Evolutionary conservation across 92 coral and sea anemone species (phyloP).

Genomic region (Zoanthus solanderi): DNA sequence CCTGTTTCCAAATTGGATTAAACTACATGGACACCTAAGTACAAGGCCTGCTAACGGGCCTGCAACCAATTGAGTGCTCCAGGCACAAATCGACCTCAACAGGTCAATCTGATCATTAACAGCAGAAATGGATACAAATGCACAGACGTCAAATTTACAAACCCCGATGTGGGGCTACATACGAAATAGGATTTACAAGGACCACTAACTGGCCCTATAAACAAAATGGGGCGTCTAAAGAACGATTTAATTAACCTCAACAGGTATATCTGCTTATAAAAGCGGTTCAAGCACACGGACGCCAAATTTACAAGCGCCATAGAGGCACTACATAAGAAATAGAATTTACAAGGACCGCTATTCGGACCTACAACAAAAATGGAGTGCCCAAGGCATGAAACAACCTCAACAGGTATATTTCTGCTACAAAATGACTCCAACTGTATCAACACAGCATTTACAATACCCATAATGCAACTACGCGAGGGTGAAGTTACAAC

Average conservation of each 20-base stretch:
- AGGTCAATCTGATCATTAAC: constrained; percentile 9
- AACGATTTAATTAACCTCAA: constrained; percentile 12
- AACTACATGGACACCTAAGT: neutral
- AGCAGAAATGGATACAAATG: constrained; percentile 9
- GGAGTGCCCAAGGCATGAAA: neutral
- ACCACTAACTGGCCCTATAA: constrained; percentile 16
- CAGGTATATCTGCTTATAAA: constrained; percentile 15
- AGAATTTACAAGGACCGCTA: neutral
- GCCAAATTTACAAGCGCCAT: constrained; percentile 20
- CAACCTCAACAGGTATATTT: neutral
- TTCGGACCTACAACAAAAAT: neutral
- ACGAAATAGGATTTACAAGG: constrained; percentile 22
- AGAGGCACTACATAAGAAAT: neutral
- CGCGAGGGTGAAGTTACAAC: neutral
- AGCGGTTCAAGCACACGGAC: constrained; percentile 17
- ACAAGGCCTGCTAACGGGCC: constrained; percentile 7
- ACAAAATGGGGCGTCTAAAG: constrained; percentile 21
- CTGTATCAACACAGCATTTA: neutral
- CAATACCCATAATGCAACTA: neutral
- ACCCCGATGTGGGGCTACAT: constrained; percentile 18
- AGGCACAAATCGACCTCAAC: constrained; percentile 12
- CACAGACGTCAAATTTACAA: constrained; percentile 10
- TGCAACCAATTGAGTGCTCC: constrained; percentile 14
- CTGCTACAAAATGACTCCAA: neutral
- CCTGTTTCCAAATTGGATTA: neutral